A percentile compares a stretch with the other conserved stretches of the same genome.
These are phyloP conservation scores for Epirrhoe alternata DNA, from an alignment of 2,888 invertebrate species.

Conservation along the genomic window DNA sequence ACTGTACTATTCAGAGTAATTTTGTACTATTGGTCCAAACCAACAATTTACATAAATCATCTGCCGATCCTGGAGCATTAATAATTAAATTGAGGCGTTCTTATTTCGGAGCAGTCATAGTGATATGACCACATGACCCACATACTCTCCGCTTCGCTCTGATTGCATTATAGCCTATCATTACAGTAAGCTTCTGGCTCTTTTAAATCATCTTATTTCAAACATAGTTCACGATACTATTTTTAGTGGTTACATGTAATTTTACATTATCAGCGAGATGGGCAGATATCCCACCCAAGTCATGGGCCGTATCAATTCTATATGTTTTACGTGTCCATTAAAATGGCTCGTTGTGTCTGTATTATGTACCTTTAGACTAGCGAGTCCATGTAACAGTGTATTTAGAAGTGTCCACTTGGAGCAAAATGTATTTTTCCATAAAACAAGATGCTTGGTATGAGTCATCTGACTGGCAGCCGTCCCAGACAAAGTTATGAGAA, in stretches of 20 bases:
- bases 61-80: slow-evolving; percentile 25
- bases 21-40: no score
- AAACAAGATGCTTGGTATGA: slow-evolving; percentile 12
- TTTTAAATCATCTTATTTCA: slow-evolving; percentile 9
- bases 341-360: neutral
- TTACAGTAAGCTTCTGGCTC: slow-evolving; percentile 26
- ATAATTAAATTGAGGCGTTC: slow-evolving; percentile 35
- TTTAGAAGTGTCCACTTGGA: neutral
- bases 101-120: slow-evolving; percentile 45
- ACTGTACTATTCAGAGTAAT: no score
- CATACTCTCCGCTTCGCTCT: slow-evolving; percentile 48
- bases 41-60: no score
- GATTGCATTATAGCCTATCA: slow-evolving; percentile 41
- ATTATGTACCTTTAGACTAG: neutral
- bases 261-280: no score
- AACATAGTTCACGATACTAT: neutral
- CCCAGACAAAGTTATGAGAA: slow-evolving; percentile 21
- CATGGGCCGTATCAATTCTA: no score
- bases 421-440: slow-evolving; percentile 8
- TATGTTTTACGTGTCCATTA: neutral
- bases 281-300: no score
- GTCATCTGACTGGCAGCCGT: neutral
- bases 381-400: slow-evolving; percentile 8
- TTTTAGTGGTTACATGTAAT: neutral
- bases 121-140: slow-evolving; percentile 54